Evolutionary conservation across 2,888 invertebrate genomes (phyloP), one percentile per base, ranked within the genome.

Genomic region (Mongoloraphidia duomilia): DNA sequence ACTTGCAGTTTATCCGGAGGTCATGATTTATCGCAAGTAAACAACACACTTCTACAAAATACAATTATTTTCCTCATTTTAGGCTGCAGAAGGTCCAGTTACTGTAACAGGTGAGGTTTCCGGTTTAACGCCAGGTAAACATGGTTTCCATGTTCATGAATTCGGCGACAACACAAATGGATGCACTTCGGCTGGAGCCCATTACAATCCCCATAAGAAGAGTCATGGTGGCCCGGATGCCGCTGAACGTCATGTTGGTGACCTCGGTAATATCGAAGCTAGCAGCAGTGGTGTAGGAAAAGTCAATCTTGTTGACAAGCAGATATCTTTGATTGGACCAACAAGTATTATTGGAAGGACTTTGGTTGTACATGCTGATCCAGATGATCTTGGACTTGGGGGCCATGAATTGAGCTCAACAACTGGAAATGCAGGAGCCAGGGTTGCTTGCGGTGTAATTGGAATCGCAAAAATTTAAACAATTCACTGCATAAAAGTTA

Each of bases 111-210:
- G 95, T 8, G 81, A 88, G 67, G 75, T 96, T 9, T 71, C 66
- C 34, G 93, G 94, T 2, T 72, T 96, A 35, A 64, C 74, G 13
- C 74, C 82, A 65, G 95, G 95, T 52, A 64, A 70, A 3, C 89
- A 93, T 63, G 92, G 92, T 17, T 93, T 96, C 72, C 96, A 96
- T 64, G 80, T 96, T 52, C 96, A 96, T 65, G 90, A 96, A 71
- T 95, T 92, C 63, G 96, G 96, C 1, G 95, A 95, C 69, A 90
- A 88, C 63, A 92, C 93, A 34, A 92, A 95, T 64, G 91, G 90
- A 1, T 96, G 96, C 68, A 88, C 84, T n/a, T 92, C 91, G 38
- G 92, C 95, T 36, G 96, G 95, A 0, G 73, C 88, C 0, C 96
- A 96, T 70, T 96, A 89, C 71, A 96, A 96, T 70, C 95, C 95